A percentile compares a stretch with the other conserved stretches of the same genome.
These are phyloP conservation scores for Barypeithes pellucidus DNA, from an alignment of 2,888 invertebrate genomes.

Conservation along the genomic window DNA sequence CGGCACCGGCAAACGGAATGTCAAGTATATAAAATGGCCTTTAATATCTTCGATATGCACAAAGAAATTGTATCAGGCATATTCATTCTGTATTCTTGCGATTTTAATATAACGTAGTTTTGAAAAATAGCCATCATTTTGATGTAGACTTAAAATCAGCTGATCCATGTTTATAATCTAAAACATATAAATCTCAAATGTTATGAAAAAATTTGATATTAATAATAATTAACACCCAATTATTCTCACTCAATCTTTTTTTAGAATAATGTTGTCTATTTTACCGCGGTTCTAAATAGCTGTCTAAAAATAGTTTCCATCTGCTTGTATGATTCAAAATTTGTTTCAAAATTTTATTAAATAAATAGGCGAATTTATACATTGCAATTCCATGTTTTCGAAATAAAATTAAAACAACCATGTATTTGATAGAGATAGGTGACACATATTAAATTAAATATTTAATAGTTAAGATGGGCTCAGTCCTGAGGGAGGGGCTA, in stretches of 20 bases:
- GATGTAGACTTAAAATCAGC: neutral
- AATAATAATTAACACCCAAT: conserved; percentile 30
- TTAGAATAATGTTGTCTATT: conserved; percentile 36
- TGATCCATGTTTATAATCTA: neutral
- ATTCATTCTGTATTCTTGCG: too few relatives aligned
- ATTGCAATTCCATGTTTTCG: conserved; percentile 5
- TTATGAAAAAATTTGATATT: neutral
- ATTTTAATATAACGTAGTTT: neutral
- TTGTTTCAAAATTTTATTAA: conserved; percentile 25
- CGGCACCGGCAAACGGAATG: too few relatives aligned
- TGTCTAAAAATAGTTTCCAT: conserved; percentile 20
- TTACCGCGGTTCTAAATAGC: conserved; percentile 30
- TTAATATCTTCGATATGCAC: too few relatives aligned
- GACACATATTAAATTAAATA: neutral
- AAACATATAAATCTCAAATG: neutral
- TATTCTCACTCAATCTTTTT: conserved; percentile 35
- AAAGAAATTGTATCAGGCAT: too few relatives aligned
- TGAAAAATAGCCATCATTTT: neutral
- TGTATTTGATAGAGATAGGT: neutral
- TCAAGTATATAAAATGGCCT: too few relatives aligned
- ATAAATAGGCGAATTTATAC: conserved; percentile 20
- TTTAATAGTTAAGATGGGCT: neutral
- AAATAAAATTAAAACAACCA: neutral
- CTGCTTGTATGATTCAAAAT: conserved; percentile 35
- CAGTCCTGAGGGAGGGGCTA: too few relatives aligned